Evolutionary conservation across 2,888 invertebrate genomes (phyloP).

Genomic region (Nymphalis urticae): DNA sequence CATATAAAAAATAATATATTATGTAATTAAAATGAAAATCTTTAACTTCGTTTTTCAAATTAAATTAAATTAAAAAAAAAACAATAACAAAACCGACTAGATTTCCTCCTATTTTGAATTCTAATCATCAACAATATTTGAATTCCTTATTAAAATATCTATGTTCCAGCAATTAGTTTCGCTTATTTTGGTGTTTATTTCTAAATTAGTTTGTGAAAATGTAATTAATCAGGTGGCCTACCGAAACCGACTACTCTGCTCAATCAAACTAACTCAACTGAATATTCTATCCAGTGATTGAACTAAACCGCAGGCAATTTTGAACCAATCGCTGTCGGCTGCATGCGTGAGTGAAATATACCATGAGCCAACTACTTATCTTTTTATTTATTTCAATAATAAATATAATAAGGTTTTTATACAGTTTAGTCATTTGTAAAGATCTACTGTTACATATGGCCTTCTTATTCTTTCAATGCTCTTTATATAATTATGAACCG

Average conservation of each 20-base stretch:
- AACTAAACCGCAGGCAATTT: conserved; percentile 31
- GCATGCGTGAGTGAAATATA: conserved; percentile 19
- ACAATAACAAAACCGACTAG: too few relatives aligned
- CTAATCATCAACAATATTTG: too few relatives aligned
- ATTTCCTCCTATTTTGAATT: too few relatives aligned
- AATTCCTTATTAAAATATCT: too few relatives aligned
- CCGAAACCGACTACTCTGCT: conserved; percentile 15
- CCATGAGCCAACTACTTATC: conserved; percentile 4
- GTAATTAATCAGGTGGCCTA: conserved; percentile 23
- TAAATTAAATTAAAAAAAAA: too few relatives aligned
- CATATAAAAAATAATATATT: too few relatives aligned
- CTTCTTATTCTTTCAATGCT: too few relatives aligned
- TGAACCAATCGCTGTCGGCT: conserved; percentile 24
- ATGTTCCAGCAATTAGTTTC: background rate
- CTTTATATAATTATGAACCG: too few relatives aligned
- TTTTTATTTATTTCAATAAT: background rate
- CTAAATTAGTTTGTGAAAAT: conserved; percentile 11
- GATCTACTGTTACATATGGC: too few relatives aligned
- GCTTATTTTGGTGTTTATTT: background rate
- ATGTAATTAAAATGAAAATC: too few relatives aligned
- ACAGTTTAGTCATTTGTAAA: background rate
- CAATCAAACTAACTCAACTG: conserved; percentile 31
- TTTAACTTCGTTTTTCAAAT: too few relatives aligned
- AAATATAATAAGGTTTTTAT: background rate
- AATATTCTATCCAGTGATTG: conserved; percentile 33